Evolutionary conservation across 2,113 vertebrate species (phyloP).

Genomic region (Cavia porcellus): DNA sequence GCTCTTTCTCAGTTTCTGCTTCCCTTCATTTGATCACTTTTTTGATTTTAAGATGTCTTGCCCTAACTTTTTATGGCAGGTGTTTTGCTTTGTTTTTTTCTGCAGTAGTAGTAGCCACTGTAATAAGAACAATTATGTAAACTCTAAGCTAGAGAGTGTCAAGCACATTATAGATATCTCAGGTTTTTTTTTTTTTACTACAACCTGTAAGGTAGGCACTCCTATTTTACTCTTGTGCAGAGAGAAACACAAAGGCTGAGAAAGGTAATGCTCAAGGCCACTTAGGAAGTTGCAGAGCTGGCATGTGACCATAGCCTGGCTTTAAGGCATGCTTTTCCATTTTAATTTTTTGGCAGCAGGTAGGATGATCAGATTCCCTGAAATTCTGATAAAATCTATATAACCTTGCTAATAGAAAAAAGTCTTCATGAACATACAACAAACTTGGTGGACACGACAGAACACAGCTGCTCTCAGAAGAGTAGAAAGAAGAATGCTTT

Average conservation of each 20-base stretch:
- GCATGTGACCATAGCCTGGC: no score
- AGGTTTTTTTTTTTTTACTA: background rate
- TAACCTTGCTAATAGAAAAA: background rate
- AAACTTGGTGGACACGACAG: background rate
- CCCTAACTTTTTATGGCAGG: background rate
- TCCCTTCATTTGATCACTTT: background rate
- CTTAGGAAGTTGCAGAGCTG: background rate
- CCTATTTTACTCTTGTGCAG: background rate
- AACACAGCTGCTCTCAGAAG: background rate
- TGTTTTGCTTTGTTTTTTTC: background rate
- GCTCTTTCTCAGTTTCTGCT: background rate
- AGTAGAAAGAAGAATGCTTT: background rate
- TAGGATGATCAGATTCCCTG: no score
- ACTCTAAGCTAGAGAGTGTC: no score
- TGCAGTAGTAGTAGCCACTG: background rate
- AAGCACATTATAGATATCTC: background rate
- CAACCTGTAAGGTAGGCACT: background rate
- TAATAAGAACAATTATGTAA: background rate
- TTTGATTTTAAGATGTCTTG: constrained; percentile 14
- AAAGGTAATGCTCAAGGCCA: background rate
- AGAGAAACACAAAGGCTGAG: background rate
- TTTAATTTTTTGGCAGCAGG: background rate
- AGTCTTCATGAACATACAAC: background rate
- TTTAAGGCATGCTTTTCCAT: background rate
- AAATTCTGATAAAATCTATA: background rate